phyloP scores from a whole-genome alignment of 2,888 invertebrate genomes.

The Hedya salicella region DNA sequence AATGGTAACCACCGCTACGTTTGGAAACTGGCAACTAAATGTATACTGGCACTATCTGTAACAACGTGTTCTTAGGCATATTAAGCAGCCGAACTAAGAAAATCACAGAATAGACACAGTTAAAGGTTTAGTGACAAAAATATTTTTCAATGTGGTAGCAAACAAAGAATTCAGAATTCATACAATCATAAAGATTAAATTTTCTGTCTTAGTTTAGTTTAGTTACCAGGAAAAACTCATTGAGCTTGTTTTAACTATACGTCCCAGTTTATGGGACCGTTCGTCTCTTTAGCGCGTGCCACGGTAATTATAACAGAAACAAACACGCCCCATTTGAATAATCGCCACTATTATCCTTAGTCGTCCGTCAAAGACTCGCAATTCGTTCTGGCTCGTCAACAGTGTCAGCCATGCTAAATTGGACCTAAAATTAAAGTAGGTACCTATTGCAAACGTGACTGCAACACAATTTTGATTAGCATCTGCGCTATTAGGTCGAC shows the following conservation, averaged over 20 bases:
- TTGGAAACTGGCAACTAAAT: background rate
- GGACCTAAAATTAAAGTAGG: slow-evolving; percentile 33
- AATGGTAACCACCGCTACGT: background rate
- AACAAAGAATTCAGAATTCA: background rate
- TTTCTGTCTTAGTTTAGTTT: too few species aligned
- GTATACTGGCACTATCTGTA: too few species aligned
- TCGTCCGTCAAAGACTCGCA: slow-evolving; percentile 33
- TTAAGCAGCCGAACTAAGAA: too few species aligned
- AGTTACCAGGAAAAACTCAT: background rate
- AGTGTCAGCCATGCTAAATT: slow-evolving; percentile 40
- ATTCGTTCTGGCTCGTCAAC: slow-evolving; percentile 37
- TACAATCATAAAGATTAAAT: too few species aligned
- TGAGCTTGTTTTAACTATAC: too few species aligned
- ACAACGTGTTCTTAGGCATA: too few species aligned
- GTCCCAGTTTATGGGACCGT: background rate
- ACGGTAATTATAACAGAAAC: slow-evolving; percentile 43
- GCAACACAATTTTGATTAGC: slow-evolving; percentile 21
- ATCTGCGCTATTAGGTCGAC: slow-evolving; percentile 22
- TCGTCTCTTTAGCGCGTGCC: slow-evolving; percentile 7
- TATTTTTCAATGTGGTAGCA: background rate
- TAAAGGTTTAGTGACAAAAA: too few species aligned
- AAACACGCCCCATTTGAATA: slow-evolving; percentile 43
- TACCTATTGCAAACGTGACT: slow-evolving; percentile 21
- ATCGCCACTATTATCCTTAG: slow-evolving; percentile 36
- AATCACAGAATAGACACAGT: too few species aligned